Evolutionary conservation across 1,140 invertebrate genomes (phyloP).

Genomic region (Oryctes rhinoceros): DNA sequence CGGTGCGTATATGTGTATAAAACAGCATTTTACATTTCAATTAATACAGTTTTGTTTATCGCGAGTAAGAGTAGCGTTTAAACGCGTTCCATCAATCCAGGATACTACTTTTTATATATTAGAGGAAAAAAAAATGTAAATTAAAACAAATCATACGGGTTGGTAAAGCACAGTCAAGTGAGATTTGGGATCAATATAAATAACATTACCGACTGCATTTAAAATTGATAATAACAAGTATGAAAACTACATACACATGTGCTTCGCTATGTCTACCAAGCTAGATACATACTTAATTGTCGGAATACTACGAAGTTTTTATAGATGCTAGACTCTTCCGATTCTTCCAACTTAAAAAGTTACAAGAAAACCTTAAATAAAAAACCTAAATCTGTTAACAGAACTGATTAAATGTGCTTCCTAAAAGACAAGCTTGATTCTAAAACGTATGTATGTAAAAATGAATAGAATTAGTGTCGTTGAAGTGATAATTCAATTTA

Average conservation of each 20-base stretch:
- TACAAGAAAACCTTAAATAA: slow-evolving; percentile 8
- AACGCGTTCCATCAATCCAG: slow-evolving; percentile 2
- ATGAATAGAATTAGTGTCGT: slow-evolving; percentile 35
- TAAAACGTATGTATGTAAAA: slow-evolving; percentile 10
- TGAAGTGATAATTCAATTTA: slow-evolving; percentile 34
- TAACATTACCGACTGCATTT: slow-evolving; percentile 31
- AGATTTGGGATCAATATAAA: slow-evolving; percentile 39
- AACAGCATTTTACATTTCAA: slow-evolving; percentile 2
- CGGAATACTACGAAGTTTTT: neutral
- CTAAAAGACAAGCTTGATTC: slow-evolving; percentile 30
- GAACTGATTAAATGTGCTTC: slow-evolving; percentile 37
- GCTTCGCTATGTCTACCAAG: neutral
- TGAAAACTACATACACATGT: slow-evolving; percentile 19
- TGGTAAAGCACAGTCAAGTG: slow-evolving; percentile 37
- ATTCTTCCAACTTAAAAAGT: neutral
- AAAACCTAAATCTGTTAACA: slow-evolving; percentile 4
- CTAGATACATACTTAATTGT: neutral
- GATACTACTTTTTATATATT: slow-evolving; percentile 30
- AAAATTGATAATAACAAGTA: slow-evolving; percentile 22
- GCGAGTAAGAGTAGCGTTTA: neutral
- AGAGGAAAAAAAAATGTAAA: neutral
- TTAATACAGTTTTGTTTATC: slow-evolving; percentile 3
- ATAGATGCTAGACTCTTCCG: neutral
- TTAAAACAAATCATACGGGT: slow-evolving; percentile 39
- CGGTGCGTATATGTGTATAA: neutral